Percentiles rank a stretch among this genome's conserved stretches.
Evolutionary conservation across 1,140 invertebrate genomes (phyloP).

Genomic region (Andrena cerasifolii): DNA sequence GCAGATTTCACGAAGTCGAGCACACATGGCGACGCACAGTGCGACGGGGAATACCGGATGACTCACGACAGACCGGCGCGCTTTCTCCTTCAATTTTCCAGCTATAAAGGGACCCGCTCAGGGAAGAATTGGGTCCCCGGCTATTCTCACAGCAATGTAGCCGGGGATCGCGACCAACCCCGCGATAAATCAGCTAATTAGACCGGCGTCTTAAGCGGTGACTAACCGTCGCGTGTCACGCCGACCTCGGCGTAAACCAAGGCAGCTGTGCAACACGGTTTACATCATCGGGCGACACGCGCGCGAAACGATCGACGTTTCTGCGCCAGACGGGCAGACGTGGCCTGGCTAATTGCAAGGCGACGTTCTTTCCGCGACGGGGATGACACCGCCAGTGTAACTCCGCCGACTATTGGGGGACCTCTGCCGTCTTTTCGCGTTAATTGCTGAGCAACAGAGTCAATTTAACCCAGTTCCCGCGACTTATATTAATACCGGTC

Average conservation of each 20-base stretch:
- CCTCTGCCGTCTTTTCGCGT: slow-evolving; percentile 10
- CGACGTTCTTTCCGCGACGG: background rate
- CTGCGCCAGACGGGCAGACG: slow-evolving; percentile 18
- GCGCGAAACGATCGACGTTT: slow-evolving; percentile 29
- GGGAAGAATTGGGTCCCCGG: slow-evolving; percentile 23
- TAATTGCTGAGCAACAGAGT: background rate
- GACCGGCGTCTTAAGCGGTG: slow-evolving; percentile 70
- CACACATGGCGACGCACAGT: background rate
- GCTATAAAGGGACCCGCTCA: slow-evolving; percentile 22
- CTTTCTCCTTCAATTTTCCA: background rate
- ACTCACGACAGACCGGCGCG: background rate
- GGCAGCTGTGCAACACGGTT: slow-evolving; percentile 34
- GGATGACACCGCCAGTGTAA: background rate
- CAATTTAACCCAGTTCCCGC: slow-evolving; percentile 12
- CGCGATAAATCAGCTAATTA: slow-evolving; percentile 74
- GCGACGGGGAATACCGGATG: background rate
- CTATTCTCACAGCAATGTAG: slow-evolving; percentile 57
- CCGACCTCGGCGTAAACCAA: slow-evolving; percentile 22
- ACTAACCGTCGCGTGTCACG: slow-evolving; percentile 64
- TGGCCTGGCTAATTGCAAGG: background rate
- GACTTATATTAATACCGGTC: background rate
- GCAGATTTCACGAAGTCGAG: background rate
- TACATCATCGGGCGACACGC: slow-evolving; percentile 12
- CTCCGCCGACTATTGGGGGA: background rate
- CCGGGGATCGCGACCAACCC: slow-evolving; percentile 13